These are phyloP conservation scores for Hypanus sabinus DNA, from an alignment of 2,113 vertebrate species.

Conservation along the genomic window DNA sequence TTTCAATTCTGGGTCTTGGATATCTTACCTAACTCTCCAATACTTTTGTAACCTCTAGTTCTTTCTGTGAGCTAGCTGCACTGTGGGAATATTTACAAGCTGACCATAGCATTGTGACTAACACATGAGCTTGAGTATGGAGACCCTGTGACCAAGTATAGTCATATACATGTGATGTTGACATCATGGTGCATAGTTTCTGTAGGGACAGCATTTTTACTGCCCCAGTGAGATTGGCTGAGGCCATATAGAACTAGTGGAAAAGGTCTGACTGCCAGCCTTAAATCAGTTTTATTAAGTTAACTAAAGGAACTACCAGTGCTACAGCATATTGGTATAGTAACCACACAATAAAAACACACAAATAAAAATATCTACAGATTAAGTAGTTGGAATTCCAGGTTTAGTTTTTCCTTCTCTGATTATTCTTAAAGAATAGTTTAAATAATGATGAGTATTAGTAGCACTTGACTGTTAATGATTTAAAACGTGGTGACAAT, in stretches of 20 bases:
- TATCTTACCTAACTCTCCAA: background rate
- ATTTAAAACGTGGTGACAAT: background rate
- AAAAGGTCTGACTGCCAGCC: background rate
- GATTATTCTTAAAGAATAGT: background rate
- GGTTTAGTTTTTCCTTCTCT: background rate
- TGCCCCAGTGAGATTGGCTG: background rate
- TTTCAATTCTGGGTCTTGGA: background rate
- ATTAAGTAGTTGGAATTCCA: background rate
- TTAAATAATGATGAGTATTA: background rate
- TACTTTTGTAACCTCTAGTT: background rate
- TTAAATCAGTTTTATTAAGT: background rate
- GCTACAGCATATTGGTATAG: background rate
- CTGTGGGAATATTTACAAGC: background rate
- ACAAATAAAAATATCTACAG: background rate
- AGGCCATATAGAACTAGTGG: background rate
- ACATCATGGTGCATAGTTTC: background rate
- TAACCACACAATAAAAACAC: background rate
- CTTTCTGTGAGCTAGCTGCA: background rate
- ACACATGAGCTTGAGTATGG: too few relatives aligned
- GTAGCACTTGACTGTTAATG: slow-evolving; percentile 11
- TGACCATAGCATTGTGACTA: background rate
- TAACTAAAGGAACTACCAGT: background rate
- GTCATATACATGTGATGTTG: background rate
- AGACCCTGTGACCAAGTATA: background rate
- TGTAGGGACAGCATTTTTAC: background rate